Evolutionary conservation across 2,113 vertebrate species (phyloP), one percentile per base, ranked within the genome.

Genomic region (Pseudopodoces humilis): DNA sequence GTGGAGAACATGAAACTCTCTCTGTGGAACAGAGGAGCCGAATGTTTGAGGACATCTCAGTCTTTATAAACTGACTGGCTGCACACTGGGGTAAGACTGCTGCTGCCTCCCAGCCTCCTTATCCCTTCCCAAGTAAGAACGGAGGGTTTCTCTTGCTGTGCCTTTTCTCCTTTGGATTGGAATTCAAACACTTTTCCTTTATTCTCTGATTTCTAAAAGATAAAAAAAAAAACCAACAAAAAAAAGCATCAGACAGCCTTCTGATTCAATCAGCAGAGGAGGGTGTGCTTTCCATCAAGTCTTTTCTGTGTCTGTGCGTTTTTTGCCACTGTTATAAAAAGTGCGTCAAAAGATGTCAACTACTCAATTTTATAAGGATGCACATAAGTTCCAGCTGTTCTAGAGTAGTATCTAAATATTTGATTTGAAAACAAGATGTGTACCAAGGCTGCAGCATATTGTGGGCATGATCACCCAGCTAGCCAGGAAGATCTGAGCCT

Each of bases 321-420:
- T 80, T 55, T 88, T 88, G 58, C 79, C 81, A 20, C 71, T 35
- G 18, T 80, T 95, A 78, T 74, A 79, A 85, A 84, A 92, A 80
- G 52, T 10, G 9, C 6, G 0, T 91, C 89, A 86, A 31, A 96
- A 94, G 39, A 92, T 92, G 91, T 91, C 88, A 95, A 39, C 44
- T 91, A 9, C 75, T 96, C 69, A 83, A 94, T 89, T 87, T 89
- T 89, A 80, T 86, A 93, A 95, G 80, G 30, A 55, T 75, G 85
- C 70, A 59, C 72, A 17, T 8, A 58, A 84, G n/a, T 95, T 96
- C 91, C 96, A 96, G 94, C 83, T 96, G 95, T 84, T 95, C 59
- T 85, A 72, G 53, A 93, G 44, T 3, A 72, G 60, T 81, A 69
- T 90, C 90, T 96, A 92, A 97, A 94, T 92, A 92, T 84, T 95